Conservation (phyloP, 2,113 vertebrate species). For the Oreochromis spilurus region DNA sequence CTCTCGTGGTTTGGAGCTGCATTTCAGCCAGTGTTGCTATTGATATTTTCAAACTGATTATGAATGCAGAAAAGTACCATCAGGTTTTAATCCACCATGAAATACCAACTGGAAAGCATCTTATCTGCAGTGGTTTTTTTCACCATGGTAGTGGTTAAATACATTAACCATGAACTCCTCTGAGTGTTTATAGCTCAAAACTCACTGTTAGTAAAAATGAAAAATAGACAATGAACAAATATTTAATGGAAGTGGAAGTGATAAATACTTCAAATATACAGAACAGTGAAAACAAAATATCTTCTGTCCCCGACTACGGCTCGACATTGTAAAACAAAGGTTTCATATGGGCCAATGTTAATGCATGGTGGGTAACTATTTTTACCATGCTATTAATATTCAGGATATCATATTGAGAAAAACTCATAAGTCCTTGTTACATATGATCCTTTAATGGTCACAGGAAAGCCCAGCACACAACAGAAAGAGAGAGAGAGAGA, state of each 20-base stretch:
- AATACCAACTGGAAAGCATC: neutral
- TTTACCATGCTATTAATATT: constrained; percentile 33
- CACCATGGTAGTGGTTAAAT: neutral
- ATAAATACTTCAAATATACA: neutral
- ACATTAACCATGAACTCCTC: neutral
- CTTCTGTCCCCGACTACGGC: neutral
- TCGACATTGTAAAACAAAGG: neutral
- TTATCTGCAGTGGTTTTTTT: neutral
- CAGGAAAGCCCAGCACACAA: neutral
- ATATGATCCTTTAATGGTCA: constrained; percentile 20
- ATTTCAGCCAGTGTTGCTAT: neutral
- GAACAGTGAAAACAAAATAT: neutral
- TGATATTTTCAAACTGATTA: neutral
- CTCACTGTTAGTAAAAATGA: neutral
- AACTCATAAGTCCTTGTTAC: neutral
- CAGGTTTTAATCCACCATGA: neutral
- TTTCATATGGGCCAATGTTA: constrained; percentile 19
- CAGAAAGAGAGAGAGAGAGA: too few species aligned
- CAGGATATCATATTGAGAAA: neutral
- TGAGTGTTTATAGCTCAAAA: neutral
- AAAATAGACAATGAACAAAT: neutral
- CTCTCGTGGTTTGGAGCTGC: neutral
- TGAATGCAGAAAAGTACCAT: neutral
- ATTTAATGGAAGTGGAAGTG: neutral
- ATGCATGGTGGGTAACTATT: constrained; percentile 10